phyloP scores from a whole-genome alignment of 1,140 invertebrate genomes.

The Plodia interpunctella region DNA sequence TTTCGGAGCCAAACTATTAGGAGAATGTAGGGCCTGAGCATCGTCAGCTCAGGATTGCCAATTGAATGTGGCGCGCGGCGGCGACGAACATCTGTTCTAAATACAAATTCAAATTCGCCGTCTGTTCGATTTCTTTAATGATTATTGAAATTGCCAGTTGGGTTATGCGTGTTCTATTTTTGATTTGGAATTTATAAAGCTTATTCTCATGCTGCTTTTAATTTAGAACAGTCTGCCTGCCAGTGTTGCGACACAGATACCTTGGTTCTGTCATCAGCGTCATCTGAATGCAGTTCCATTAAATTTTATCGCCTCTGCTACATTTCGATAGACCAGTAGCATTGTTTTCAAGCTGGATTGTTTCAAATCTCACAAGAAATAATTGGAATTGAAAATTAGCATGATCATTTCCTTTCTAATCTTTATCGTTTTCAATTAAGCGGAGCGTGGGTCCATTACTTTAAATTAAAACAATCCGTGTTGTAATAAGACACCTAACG shows the following conservation, averaged over 20 bases:
- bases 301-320: background rate
- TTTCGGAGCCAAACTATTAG: background rate
- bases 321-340: background rate
- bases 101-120: slow-evolving; percentile 53
- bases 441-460: slow-evolving; percentile 9
- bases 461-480: slow-evolving; percentile 29
- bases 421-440: slow-evolving; percentile 13
- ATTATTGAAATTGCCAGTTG: slow-evolving; percentile 68
- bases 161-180: slow-evolving; percentile 54
- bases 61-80: slow-evolving; percentile 46
- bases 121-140: slow-evolving; percentile 65
- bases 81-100: slow-evolving; percentile 56
- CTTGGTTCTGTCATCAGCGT: background rate
- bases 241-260: slow-evolving; percentile 8
- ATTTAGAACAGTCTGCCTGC: slow-evolving; percentile 2
- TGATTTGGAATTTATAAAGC: slow-evolving; percentile 39
- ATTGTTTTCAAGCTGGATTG: background rate
- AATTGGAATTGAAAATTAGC: slow-evolving; percentile 2
- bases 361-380: background rate
- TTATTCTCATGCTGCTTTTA: slow-evolving; percentile 12
- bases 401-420: slow-evolving; percentile 12
- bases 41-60: slow-evolving; percentile 48
- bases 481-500: slow-evolving; percentile 45
- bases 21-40: slow-evolving; percentile 26
- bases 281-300: background rate